phyloP scores from a whole-genome alignment of 1,140 invertebrate genomes.

The Campodea augens region DNA sequence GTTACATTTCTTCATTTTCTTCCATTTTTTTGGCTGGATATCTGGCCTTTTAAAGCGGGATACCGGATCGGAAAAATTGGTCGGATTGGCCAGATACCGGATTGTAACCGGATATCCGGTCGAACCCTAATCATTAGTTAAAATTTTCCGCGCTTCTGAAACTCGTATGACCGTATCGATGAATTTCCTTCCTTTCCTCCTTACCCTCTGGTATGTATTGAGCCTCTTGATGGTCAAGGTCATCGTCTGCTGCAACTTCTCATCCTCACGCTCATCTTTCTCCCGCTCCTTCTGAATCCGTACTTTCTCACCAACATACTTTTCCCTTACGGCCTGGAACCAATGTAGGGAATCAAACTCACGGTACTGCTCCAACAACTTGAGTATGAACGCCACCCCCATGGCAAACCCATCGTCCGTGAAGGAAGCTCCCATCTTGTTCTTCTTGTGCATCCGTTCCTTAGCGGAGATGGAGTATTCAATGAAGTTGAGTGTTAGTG shows the following conservation, averaged over 20 bases:
- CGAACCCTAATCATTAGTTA: too few species aligned
- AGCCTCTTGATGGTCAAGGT: conserved; percentile 77
- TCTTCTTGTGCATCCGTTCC: conserved; percentile 74
- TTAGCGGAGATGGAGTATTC: conserved; percentile 83
- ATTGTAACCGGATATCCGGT: too few species aligned
- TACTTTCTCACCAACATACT: conserved; percentile 41
- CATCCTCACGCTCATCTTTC: conserved; percentile 35
- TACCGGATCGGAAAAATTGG: too few species aligned
- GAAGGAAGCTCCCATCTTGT: conserved; percentile 67
- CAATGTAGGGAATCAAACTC: conserved; percentile 89
- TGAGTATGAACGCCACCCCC: conserved; percentile 59
- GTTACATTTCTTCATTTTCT: too few species aligned
- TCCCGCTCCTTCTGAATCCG: conserved; percentile 32
- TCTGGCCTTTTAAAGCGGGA: too few species aligned
- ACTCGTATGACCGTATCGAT: too few species aligned
- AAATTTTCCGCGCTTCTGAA: too few species aligned
- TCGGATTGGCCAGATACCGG: too few species aligned
- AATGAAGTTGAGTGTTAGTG: conserved; percentile 85
- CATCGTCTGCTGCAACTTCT: conserved; percentile 81
- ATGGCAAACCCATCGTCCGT: conserved; percentile 97
- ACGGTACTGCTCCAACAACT: conserved; percentile 38
- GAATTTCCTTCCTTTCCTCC: conserved; percentile 4
- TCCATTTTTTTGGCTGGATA: too few species aligned
- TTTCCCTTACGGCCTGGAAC: conserved; percentile 72
- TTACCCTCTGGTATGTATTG: conserved; percentile 48